These are phyloP conservation scores for Nebria brevicollis DNA, from an alignment of 2,888 invertebrate genomes.

Conservation along the genomic window DNA sequence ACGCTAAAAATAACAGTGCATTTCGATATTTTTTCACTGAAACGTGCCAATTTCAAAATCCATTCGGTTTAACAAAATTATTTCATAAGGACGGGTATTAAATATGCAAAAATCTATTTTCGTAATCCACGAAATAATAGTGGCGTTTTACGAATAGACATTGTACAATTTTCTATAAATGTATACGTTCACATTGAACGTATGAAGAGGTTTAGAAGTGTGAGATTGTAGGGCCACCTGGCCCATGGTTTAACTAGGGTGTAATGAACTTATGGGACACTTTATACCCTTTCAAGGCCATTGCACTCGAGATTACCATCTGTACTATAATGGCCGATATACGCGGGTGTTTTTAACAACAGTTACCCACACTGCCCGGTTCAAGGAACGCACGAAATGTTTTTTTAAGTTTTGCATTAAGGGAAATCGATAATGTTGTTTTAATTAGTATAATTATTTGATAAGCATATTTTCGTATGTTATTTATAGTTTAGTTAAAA, in stretches of 20 bases:
- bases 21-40: neutral
- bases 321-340: neutral
- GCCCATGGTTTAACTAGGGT: neutral
- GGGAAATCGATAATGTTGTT: slow-evolving; percentile 12
- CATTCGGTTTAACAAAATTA: neutral
- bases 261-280: slow-evolving; percentile 16
- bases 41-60: neutral
- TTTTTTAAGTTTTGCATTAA: neutral
- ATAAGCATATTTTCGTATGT: neutral
- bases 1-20: neutral
- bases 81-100: neutral
- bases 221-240: slow-evolving; percentile 19
- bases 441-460: slow-evolving; percentile 2
- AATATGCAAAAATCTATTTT: neutral
- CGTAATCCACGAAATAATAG: neutral
- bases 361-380: neutral
- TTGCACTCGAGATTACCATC: slow-evolving; percentile 25
- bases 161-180: neutral
- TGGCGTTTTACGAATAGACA: neutral
- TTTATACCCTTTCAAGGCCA: slow-evolving; percentile 37
- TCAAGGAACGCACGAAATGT: neutral
- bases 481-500: neutral
- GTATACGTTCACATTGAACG: neutral
- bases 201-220: neutral
- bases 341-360: slow-evolving; percentile 13